Evolutionary conservation across 2,797 vertebrate species (phyloP).

Genomic region (Champsocephalus gunnari): DNA sequence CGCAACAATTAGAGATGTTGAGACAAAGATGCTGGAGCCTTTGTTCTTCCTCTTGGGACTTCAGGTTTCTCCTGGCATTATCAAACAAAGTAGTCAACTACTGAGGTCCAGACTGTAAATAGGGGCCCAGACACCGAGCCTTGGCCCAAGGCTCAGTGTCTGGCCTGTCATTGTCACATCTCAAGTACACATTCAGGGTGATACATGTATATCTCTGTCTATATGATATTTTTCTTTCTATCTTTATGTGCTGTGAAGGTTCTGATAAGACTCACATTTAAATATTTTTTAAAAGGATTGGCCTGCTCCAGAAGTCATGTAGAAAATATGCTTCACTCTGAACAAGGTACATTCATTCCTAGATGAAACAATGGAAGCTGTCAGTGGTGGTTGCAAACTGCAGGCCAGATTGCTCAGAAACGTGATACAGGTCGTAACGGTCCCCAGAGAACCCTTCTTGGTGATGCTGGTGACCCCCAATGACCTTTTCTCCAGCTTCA

Average conservation of each 20-base stretch:
- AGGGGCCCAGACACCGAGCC: not conserved
- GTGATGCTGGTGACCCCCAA: conserved; percentile 25
- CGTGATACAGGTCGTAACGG: conserved; percentile 44
- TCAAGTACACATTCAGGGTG: conserved; percentile 20
- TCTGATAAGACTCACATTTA: conserved; percentile 30
- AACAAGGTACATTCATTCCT: not conserved
- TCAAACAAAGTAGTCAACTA: conserved; percentile 7
- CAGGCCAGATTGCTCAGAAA: conserved; percentile 49
- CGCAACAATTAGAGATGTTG: conserved; percentile 26
- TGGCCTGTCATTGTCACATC: conserved; percentile 3
- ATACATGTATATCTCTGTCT: conserved; percentile 21
- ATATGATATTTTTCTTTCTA: conserved; percentile 4
- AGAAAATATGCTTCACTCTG: not conserved
- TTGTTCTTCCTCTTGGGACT: conserved; percentile 12
- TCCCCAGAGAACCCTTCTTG: conserved; percentile 44
- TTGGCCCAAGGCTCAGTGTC: not conserved
- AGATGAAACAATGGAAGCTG: not conserved
- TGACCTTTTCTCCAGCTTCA: conserved; percentile 23
- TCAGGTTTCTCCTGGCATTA: conserved; percentile 43
- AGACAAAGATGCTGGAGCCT: conserved; percentile 5
- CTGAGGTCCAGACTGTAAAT: not conserved
- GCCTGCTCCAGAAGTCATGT: conserved; percentile 3
- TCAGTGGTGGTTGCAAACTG: conserved; percentile 1
- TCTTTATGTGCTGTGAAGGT: not conserved
- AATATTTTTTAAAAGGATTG: conserved; percentile 27